Evolutionary conservation across 1,140 invertebrate species (phyloP).

Genomic region (Eciton burchellii): DNA sequence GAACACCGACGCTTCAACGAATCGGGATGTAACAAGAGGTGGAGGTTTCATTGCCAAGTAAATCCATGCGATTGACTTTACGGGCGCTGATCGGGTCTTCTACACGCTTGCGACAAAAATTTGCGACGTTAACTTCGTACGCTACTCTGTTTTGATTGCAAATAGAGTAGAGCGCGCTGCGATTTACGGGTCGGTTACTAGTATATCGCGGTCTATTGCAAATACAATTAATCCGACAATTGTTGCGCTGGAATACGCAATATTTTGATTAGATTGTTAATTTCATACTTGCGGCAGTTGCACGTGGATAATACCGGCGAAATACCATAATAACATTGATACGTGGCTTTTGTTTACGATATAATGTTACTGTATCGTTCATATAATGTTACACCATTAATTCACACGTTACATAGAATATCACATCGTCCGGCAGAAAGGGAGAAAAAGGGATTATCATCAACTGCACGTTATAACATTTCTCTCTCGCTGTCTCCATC

Average conservation of each 20-base stretch:
- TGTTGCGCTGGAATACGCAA: not conserved
- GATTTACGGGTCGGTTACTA: conserved; percentile 24
- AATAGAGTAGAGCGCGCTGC: conserved; percentile 45
- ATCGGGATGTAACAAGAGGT: not conserved
- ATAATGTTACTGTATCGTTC: conserved; percentile 23
- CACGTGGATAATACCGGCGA: conserved; percentile 15
- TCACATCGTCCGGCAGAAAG: not conserved
- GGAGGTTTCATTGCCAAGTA: not conserved
- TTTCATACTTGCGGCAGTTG: conserved; percentile 39
- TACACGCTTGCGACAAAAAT: conserved; percentile 22
- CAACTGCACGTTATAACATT: too few relatives aligned
- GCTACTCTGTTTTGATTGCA: conserved; percentile 38
- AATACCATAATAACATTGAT: conserved; percentile 48
- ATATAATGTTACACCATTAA: not conserved
- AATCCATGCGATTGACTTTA: not conserved
- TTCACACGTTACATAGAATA: not conserved
- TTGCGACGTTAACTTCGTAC: conserved; percentile 37
- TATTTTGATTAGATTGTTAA: conserved; percentile 49
- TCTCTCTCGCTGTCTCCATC: too few relatives aligned
- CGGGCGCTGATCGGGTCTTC: not conserved
- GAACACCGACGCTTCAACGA: too few relatives aligned
- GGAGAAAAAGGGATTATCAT: too few relatives aligned
- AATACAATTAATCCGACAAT: conserved; percentile 58
- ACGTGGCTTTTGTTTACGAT: conserved; percentile 34
- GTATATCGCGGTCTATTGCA: conserved; percentile 60